Conservation (phyloP, 2,888 invertebrate species). For the Stratiomys singularior region DNA sequence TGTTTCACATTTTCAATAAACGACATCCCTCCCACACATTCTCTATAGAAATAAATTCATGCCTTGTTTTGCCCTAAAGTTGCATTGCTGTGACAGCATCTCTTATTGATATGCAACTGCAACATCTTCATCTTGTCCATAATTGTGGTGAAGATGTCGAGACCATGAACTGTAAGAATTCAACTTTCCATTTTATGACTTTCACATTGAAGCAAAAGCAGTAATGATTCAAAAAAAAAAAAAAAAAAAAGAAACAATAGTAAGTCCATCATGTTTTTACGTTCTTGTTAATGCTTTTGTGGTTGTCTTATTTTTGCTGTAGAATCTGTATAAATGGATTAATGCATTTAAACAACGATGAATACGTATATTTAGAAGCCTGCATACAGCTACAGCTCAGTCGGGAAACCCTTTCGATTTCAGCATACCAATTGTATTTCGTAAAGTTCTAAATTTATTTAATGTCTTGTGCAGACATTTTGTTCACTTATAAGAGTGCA, state of each 20-base stretch:
- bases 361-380: too few species aligned
- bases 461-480: neutral
- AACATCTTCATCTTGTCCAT: slow-evolving; percentile 39
- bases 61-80: slow-evolving; percentile 3
- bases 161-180: slow-evolving; percentile 40
- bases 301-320: neutral
- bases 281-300: neutral
- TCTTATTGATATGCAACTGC: slow-evolving; percentile 33
- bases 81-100: slow-evolving; percentile 16
- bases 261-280: neutral
- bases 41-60: neutral
- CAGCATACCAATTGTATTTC: neutral
- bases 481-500: neutral
- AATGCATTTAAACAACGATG: neutral
- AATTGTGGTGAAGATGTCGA: slow-evolving; percentile 17
- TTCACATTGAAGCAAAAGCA: slow-evolving; percentile 13
- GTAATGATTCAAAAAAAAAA: neutral
- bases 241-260: neutral
- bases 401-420: slow-evolving; percentile 7
- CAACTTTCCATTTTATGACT: slow-evolving; percentile 32
- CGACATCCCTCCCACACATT: too few species aligned
- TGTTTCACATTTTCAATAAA: too few species aligned
- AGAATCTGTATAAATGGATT: neutral
- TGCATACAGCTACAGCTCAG: neutral
- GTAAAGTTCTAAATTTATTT: neutral